A percentile compares a stretch with the other conserved stretches of the same genome.
These are phyloP conservation scores for Thecophora atra DNA, from an alignment of 2,888 invertebrate species.

Conservation along the genomic window DNA sequence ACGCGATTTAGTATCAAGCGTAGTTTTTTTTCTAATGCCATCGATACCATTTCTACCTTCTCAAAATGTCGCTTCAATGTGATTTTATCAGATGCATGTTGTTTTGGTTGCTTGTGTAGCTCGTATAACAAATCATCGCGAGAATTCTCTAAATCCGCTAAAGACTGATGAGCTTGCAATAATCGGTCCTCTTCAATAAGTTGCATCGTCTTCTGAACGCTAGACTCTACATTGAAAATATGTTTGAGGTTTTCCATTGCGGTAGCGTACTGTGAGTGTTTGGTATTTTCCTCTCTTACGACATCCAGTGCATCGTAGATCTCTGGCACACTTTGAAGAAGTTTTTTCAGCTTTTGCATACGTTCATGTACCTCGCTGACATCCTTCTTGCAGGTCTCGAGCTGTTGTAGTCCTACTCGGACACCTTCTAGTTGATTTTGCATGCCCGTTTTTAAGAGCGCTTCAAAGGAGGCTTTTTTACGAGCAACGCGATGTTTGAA, in stretches of 20 bases:
- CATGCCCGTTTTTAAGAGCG: conserved; percentile 90
- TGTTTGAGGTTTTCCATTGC: conserved; percentile 98
- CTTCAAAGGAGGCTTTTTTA: conserved; percentile 65
- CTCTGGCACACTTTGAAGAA: conserved; percentile 80
- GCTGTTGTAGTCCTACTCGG: conserved; percentile 88
- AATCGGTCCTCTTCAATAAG: conserved; percentile 95
- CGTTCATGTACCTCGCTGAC: conserved; percentile 79
- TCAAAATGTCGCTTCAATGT: conserved; percentile 96
- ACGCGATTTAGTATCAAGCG: conserved; percentile 89
- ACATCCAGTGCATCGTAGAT: conserved; percentile 83
- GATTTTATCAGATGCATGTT: conserved; percentile 84
- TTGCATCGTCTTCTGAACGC: conserved; percentile 92
- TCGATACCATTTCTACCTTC: conserved; percentile 91
- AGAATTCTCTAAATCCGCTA: conserved; percentile 95
- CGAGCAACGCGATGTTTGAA: conserved; percentile 63
- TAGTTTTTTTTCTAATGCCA: conserved; percentile 89
- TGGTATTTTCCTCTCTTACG: conserved; percentile 90
- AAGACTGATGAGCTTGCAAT: conserved; percentile 91
- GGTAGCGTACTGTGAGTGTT: conserved; percentile 96
- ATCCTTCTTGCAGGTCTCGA: conserved; percentile 86
- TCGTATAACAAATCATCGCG: conserved; percentile 95
- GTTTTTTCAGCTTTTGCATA: conserved; percentile 79
- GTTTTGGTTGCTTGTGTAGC: conserved; percentile 91
- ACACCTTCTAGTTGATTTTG: conserved; percentile 98
- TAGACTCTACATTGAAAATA: conserved; percentile 96